A percentile compares a stretch with the other conserved stretches of the same genome.
These are phyloP conservation scores for fruit fly (Drosophila melanogaster) DNA, from an alignment of 1,140 invertebrate species.

Conservation along the genomic window Release_6_plus_ISO1_MT NT_037436.4:4567001-4567500, in stretches of 20 bases:
- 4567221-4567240: conserved; percentile 56
- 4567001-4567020: conserved; percentile 5
- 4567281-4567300: too few relatives aligned
- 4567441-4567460: not conserved
- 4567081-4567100: conserved; percentile 4
- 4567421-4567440: too few relatives aligned
- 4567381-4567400: conserved; percentile 66
- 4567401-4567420: conserved; percentile 60
- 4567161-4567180: conserved; percentile 68
- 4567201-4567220: conserved; percentile 78
- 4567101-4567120: conserved; percentile 18
- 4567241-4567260: conserved; percentile 9
- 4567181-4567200: conserved; percentile 60
- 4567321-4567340: conserved; percentile 68
- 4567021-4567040: conserved; percentile 2
- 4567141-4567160: conserved; percentile 70
- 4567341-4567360: conserved; percentile 21
- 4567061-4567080: conserved; percentile 26
- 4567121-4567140: conserved; percentile 77
- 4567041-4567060: conserved; percentile 3
- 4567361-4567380: conserved; percentile 16
- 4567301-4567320: conserved; percentile 18
- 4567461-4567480: conserved; percentile 46
- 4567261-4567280: conserved; percentile 62
- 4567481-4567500: conserved; percentile 64